phyloP scores from a whole-genome alignment of 2,888 invertebrate genomes.

The Bellardia pandia region DNA sequence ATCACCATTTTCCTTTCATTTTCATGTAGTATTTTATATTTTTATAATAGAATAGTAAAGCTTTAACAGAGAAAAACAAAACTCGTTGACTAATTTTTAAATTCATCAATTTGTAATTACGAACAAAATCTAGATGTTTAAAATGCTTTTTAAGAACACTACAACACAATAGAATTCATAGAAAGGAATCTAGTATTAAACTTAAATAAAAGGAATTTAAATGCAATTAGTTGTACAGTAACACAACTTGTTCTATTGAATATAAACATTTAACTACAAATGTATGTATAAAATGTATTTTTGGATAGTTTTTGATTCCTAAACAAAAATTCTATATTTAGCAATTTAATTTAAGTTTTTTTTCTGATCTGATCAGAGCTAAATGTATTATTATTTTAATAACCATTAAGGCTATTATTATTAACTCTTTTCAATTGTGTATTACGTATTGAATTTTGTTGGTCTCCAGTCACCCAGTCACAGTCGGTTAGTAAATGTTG shows the following conservation, averaged over 20 bases:
- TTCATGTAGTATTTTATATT: no score
- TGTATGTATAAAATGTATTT: neutral
- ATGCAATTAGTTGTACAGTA: neutral
- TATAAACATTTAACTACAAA: neutral
- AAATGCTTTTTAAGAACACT: neutral
- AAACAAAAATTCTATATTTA: neutral
- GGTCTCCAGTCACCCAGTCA: neutral
- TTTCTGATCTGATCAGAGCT: neutral
- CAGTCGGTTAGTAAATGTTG: constrained; percentile 22
- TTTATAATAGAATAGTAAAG: no score
- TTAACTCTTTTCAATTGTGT: neutral
- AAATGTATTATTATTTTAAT: constrained; percentile 14
- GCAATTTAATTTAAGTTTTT: neutral
- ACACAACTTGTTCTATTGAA: neutral
- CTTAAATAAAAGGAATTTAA: neutral
- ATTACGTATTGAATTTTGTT: neutral
- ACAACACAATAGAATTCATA: neutral
- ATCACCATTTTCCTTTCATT: no score
- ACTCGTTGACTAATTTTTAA: neutral
- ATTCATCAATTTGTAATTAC: neutral
- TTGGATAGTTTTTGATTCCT: neutral
- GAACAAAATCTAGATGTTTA: constrained; percentile 1
- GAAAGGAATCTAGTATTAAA: neutral
- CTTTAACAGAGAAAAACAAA: no score
- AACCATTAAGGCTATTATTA: constrained; percentile 11